These are phyloP conservation scores for Lepisosteus oculatus DNA, from an alignment of 2,113 vertebrate genomes.

Conservation along the genomic window DNA sequence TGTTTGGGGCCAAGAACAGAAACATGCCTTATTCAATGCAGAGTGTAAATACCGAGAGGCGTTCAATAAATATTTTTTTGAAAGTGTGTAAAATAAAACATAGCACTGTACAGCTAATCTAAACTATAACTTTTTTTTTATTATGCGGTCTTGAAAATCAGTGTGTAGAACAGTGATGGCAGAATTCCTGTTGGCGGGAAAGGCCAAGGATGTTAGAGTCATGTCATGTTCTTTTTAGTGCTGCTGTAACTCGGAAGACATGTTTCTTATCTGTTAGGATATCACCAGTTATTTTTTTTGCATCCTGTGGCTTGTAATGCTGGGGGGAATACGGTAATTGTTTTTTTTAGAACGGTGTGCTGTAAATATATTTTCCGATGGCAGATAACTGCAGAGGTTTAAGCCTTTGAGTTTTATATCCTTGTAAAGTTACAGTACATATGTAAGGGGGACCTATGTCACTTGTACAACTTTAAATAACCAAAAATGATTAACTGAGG, in stretches of 20 bases:
- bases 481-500: conserved; percentile 1
- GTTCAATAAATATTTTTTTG: conserved; percentile 25
- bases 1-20: conserved; percentile 4
- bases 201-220: conserved; percentile 3
- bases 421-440: background rate
- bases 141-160: conserved; percentile 3
- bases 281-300: conserved; percentile 5
- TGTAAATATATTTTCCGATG: conserved; percentile 1
- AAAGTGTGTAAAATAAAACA: conserved; percentile 25
- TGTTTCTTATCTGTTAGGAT: conserved; percentile 11
- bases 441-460: background rate
- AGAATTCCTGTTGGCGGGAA: background rate
- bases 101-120: conserved; percentile 24
- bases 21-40: conserved; percentile 17
- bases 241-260: background rate
- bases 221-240: background rate
- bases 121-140: conserved; percentile 21
- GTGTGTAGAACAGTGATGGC: background rate
- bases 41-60: conserved; percentile 24
- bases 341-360: background rate
- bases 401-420: background rate
- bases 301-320: background rate
- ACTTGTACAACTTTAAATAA: conserved; percentile 12
- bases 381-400: background rate
- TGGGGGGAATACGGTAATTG: background rate